Evolutionary conservation across 1,140 invertebrate species (phyloP).

Genomic region (Zelostemma sp.): DNA sequence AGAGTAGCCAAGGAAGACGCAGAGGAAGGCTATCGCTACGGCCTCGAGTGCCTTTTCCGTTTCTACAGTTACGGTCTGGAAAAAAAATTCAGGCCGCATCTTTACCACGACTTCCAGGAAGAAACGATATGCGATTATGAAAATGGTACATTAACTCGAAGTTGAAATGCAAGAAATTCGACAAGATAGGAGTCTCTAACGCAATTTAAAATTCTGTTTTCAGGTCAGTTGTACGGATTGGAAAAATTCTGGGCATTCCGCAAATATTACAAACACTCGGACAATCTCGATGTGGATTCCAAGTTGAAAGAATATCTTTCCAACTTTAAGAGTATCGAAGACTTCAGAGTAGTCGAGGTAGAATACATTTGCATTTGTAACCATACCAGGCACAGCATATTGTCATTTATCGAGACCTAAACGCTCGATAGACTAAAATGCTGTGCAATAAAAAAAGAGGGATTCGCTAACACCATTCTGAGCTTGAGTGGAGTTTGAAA

Average conservation of each 20-base stretch:
- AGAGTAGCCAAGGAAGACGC: constrained; percentile 93
- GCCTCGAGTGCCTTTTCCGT: constrained; percentile 96
- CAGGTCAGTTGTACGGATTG: constrained; percentile 96
- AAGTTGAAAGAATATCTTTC: constrained; percentile 84
- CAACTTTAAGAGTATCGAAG: constrained; percentile 95
- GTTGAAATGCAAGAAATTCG: not conserved
- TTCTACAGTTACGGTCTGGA: constrained; percentile 99
- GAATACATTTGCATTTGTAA: constrained; percentile 6
- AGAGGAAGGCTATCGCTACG: constrained; percentile 88
- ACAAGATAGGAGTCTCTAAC: too few relatives aligned
- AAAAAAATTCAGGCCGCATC: constrained; percentile 90
- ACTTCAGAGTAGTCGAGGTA: constrained; percentile 87
- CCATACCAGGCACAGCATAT: not conserved
- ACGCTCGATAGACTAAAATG: constrained; percentile 32
- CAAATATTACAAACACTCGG: constrained; percentile 90
- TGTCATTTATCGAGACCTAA: constrained; percentile 9
- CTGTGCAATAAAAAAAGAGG: constrained; percentile 57
- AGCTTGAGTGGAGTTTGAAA: constrained; percentile 56
- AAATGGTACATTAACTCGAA: constrained; percentile 77
- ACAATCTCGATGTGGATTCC: constrained; percentile 83
- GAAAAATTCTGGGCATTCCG: constrained; percentile 99
- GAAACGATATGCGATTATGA: constrained; percentile 95
- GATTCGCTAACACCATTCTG: constrained; percentile 58
- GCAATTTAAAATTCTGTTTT: too few relatives aligned
- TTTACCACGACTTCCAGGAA: constrained; percentile 96